Evolutionary conservation across 2,888 invertebrate genomes (phyloP), one percentile per base, ranked within the genome.

Genomic region (Scelioninae gen. 1): DNA sequence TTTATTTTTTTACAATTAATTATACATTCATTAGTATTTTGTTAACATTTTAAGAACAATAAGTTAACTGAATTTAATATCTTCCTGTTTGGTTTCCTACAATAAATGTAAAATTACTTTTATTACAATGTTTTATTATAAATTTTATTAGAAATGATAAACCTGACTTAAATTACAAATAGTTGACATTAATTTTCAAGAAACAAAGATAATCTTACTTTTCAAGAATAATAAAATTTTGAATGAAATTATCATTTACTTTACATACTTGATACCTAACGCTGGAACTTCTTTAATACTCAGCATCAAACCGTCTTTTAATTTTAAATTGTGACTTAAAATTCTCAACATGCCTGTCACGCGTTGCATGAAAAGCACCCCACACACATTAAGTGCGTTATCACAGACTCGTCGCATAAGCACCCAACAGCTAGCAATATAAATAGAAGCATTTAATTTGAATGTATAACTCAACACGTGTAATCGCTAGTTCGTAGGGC

Each of bases 401-500:
- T 66, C 68, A 45, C 45, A 68, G 47, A 68, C 60, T 79, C 66
- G 72, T 79, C 66, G 72, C 74, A 47, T 49, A 53, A 65, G 75
- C 62, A 75, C 56, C 63, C 69, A 63, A 69, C 75, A 62, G 62
- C 60, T 68, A 43, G 68, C 68, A 68, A 62, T 74, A 80, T 68
- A 60, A 74, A 49, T 55, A 58, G 45, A 45, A 32, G 55, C 62
- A 56, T 68, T 58, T 49, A 29, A 63, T 62, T 71, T 31, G 29
- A 71, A 56, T 11, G 29, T 40, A 69, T 56, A 60, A 58, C 53
- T 69, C 23, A 47, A 62, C 47, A 71, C 62, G 49, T 77, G 49
- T 86, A 85, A 88, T 86, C 88, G 84, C 72, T 88, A 88, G 88
- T 84, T 81, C 81, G 76, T 88, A 89, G 84, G 86, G 75, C 71